These are phyloP conservation scores for Netelia virgata DNA, from an alignment of 2,888 invertebrate genomes.

Conservation along the genomic window DNA sequence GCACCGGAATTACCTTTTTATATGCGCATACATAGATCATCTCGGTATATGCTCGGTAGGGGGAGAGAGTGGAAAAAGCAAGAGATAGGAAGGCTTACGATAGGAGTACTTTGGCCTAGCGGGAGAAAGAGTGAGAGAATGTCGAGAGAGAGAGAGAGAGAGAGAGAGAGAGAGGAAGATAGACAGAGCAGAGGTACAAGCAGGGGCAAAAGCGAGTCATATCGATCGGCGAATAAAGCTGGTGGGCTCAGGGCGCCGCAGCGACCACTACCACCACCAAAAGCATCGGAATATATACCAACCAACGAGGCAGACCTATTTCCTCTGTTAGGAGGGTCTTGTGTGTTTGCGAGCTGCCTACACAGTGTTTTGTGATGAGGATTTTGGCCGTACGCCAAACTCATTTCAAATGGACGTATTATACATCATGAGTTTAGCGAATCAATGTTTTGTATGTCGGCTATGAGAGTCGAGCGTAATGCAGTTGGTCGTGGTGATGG, in stretches of 20 bases:
- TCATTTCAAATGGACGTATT: slow-evolving; percentile 83
- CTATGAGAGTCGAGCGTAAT: slow-evolving; percentile 71
- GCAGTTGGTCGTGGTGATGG: slow-evolving; percentile 34
- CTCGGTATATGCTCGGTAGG: slow-evolving; percentile 49
- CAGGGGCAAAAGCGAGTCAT: slow-evolving; percentile 75
- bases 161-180: slow-evolving; percentile 32
- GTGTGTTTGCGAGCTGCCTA: slow-evolving; percentile 80
- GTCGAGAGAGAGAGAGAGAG: slow-evolving; percentile 69
- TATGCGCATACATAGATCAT: slow-evolving; percentile 63
- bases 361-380: slow-evolving; percentile 80
- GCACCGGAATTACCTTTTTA: slow-evolving; percentile 63
- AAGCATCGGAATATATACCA: slow-evolving; percentile 58
- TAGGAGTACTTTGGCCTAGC: slow-evolving; percentile 63
- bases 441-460: slow-evolving; percentile 80
- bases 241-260: slow-evolving; percentile 70
- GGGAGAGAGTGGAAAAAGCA: slow-evolving; percentile 61
- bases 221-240: slow-evolving; percentile 81
- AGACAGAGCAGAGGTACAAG: slow-evolving; percentile 51
- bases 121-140: slow-evolving; percentile 42
- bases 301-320: slow-evolving; percentile 78
- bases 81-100: slow-evolving; percentile 66
- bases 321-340: slow-evolving; percentile 75
- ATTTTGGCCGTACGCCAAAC: slow-evolving; percentile 81
- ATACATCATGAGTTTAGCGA: slow-evolving; percentile 82
- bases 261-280: slow-evolving; percentile 44